Evolutionary conservation across 2,888 invertebrate species (phyloP).

Genomic region (Euproctis similis): DNA sequence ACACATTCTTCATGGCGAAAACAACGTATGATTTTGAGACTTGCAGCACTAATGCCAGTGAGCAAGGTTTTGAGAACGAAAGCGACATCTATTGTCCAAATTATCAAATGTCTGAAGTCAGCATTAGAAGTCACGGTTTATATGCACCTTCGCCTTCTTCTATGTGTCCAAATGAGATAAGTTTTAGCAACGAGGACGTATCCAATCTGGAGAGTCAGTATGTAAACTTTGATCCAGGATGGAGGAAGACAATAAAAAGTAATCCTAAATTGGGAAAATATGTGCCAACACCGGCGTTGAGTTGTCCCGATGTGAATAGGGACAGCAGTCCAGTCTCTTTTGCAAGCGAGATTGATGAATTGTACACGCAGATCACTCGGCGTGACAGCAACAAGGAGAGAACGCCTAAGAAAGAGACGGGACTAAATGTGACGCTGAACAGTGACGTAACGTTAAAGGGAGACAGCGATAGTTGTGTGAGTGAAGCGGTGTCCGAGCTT

Average conservation of each 20-base stretch:
- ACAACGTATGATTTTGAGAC: conserved; percentile 65
- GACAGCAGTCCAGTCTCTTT: conserved; percentile 62
- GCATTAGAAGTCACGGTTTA: conserved; percentile 78
- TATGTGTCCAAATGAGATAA: conserved; percentile 69
- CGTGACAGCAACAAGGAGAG: conserved; percentile 54
- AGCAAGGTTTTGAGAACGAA: conserved; percentile 72
- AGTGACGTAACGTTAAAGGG: conserved; percentile 65
- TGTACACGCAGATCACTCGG: conserved; percentile 81
- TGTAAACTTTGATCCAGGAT: conserved; percentile 75
- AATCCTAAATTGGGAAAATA: conserved; percentile 60
- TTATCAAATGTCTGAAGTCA: conserved; percentile 79
- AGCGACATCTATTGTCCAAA: conserved; percentile 77
- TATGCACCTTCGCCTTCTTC: conserved; percentile 78
- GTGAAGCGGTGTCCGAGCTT: conserved; percentile 60
- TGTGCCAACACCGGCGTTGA: conserved; percentile 57
- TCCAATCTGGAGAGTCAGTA: conserved; percentile 71
- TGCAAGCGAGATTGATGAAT: conserved; percentile 78
- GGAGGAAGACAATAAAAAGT: conserved; percentile 62
- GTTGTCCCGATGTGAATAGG: conserved; percentile 64
- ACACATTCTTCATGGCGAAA: conserved; percentile 59
- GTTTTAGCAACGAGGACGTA: conserved; percentile 68
- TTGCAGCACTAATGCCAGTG: conserved; percentile 64
- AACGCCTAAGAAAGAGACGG: conserved; percentile 40
- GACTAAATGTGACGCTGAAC: conserved; percentile 54
- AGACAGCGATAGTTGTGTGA: conserved; percentile 69